These are phyloP conservation scores for Andrena bucephala DNA, from an alignment of 2,888 invertebrate genomes.

Conservation along the genomic window DNA sequence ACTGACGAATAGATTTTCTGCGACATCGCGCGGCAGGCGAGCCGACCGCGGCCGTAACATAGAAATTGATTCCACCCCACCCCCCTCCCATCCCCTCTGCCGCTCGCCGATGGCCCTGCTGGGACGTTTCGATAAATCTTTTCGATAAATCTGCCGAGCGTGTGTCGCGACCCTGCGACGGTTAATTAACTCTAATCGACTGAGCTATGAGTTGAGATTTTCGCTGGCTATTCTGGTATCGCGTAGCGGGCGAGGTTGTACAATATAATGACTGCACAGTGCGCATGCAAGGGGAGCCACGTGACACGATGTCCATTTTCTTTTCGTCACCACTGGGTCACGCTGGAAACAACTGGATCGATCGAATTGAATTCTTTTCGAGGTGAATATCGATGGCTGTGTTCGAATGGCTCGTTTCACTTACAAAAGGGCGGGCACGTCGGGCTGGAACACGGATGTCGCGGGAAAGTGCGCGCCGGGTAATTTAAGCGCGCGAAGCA, in stretches of 20 bases:
- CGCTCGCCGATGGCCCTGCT: conserved; percentile 32
- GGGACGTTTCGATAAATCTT: conserved; percentile 34
- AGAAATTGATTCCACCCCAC: conserved; percentile 50
- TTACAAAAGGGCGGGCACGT: conserved; percentile 21
- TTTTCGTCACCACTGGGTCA: too few species aligned
- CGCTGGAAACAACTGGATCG: too few species aligned
- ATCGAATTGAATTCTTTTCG: too few species aligned
- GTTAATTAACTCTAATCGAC: conserved; percentile 55
- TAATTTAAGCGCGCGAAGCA: conserved; percentile 57
- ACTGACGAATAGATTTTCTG: conserved; percentile 70
- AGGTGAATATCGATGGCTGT: neutral
- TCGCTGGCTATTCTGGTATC: too few species aligned
- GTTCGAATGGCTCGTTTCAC: conserved; percentile 17
- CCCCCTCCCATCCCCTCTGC: neutral
- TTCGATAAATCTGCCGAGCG: conserved; percentile 45
- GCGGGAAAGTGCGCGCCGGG: conserved; percentile 21
- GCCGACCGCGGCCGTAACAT: conserved; percentile 45
- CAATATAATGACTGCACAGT: too few species aligned
- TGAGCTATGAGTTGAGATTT: conserved; percentile 8
- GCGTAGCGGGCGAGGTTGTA: too few species aligned
- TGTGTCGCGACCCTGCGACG: conserved; percentile 36
- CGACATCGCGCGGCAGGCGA: conserved; percentile 53
- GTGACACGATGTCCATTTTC: too few species aligned
- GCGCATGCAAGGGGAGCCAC: too few species aligned
- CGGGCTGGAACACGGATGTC: conserved; percentile 52